Evolutionary conservation across 1,140 invertebrate genomes (phyloP).

Genomic region (Drosophila arizonae): DNA sequence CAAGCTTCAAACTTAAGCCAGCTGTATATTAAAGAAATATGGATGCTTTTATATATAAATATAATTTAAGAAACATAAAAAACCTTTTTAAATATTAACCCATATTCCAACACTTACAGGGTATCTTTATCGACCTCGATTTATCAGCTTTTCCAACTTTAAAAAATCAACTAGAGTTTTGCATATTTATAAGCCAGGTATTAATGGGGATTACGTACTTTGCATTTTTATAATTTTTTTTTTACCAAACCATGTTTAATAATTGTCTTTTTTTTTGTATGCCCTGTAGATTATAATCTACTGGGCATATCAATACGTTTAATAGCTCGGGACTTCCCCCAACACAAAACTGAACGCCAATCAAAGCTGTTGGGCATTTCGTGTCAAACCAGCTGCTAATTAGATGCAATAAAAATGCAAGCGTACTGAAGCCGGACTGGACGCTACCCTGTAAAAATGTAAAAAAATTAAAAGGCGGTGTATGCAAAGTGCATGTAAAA

Average conservation of each 20-base stretch:
- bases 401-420: slow-evolving; percentile 35
- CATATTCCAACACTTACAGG: background rate
- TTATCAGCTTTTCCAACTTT: background rate
- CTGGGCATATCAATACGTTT: slow-evolving; percentile 36
- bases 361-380: slow-evolving; percentile 32
- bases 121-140: background rate
- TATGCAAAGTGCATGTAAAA: too few species aligned
- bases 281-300: slow-evolving; percentile 36
- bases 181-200: slow-evolving; percentile 38
- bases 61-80: too few species aligned
- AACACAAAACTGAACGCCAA: background rate
- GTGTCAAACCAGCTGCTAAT: slow-evolving; percentile 56
- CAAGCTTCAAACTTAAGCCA: background rate
- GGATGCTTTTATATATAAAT: too few species aligned
- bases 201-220: slow-evolving; percentile 43
- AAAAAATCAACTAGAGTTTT: slow-evolving; percentile 2
- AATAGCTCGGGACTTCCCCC: slow-evolving; percentile 7
- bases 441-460: slow-evolving; percentile 3
- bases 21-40: background rate
- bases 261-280: slow-evolving; percentile 2
- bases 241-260: background rate
- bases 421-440: background rate
- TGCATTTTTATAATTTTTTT: slow-evolving; percentile 17
- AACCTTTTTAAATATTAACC: too few species aligned
- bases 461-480: too few species aligned